Conservation (phyloP, 2,797 vertebrate genomes). For the Galaxias olidus region DNA sequence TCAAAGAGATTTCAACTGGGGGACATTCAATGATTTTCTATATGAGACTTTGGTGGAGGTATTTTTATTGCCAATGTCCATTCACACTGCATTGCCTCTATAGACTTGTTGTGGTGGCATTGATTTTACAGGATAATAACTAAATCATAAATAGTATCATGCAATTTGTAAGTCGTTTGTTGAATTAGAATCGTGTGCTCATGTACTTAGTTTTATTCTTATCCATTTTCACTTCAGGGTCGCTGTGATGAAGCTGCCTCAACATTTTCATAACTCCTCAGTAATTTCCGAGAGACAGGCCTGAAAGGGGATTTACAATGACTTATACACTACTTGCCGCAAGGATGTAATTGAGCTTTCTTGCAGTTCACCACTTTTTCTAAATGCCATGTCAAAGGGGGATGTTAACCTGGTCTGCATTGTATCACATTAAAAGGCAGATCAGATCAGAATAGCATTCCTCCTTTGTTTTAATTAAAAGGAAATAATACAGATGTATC, state of each 20-base stretch:
- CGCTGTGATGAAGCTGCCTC: conserved; percentile 40
- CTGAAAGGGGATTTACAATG: conserved; percentile 69
- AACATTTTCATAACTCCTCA: conserved; percentile 59
- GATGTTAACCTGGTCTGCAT: conserved; percentile 66
- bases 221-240: conserved; percentile 37
- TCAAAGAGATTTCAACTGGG: too few relatives aligned
- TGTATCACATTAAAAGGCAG: conserved; percentile 53
- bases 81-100: too few relatives aligned
- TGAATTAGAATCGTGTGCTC: conserved; percentile 38
- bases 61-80: too few relatives aligned
- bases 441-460: neutral
- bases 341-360: conserved; percentile 75
- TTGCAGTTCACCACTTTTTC: conserved; percentile 70
- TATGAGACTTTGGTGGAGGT: too few relatives aligned
- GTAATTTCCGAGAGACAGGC: conserved; percentile 64
- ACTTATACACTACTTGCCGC: conserved; percentile 70
- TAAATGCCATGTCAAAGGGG: conserved; percentile 75
- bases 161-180: too few relatives aligned
- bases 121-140: too few relatives aligned
- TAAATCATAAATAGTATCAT: too few relatives aligned
- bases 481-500: too few relatives aligned
- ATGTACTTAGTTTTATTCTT: conserved; percentile 47
- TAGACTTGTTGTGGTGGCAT: too few relatives aligned
- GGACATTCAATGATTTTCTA: too few relatives aligned
- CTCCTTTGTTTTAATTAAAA: too few relatives aligned